Percentiles rank a stretch among this genome's conserved stretches.
Conservation (phyloP, 2,888 invertebrate species). For the Hirtodrosophila trivittata region DNA sequence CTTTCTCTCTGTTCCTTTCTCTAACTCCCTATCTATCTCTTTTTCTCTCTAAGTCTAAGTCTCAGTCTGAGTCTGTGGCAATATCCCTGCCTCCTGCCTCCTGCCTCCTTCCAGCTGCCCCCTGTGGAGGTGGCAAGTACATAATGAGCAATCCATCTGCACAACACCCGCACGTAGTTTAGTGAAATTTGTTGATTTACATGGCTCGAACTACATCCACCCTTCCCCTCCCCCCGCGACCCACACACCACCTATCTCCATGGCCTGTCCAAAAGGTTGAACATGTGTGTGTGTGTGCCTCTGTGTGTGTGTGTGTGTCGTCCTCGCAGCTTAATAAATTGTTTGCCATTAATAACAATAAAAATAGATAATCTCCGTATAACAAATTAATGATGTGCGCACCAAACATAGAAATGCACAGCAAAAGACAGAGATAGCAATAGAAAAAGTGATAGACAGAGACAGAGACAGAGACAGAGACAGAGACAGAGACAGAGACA, state of each 20-base stretch:
- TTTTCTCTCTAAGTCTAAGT: background rate
- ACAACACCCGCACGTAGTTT: constrained; percentile 76
- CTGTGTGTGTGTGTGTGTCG: constrained; percentile 57
- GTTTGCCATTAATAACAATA: constrained; percentile 82
- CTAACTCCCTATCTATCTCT: background rate
- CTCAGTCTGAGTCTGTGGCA: background rate
- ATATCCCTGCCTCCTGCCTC: background rate
- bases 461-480: constrained; percentile 6
- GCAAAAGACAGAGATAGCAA: constrained; percentile 24
- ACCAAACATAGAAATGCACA: constrained; percentile 23
- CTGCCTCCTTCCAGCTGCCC: background rate
- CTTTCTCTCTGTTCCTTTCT: background rate
- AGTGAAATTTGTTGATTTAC: constrained; percentile 76
- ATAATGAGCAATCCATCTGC: constrained; percentile 77
- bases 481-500: background rate
- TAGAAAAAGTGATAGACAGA: constrained; percentile 12
- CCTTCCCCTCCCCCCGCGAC: background rate
- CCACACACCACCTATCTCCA: background rate
- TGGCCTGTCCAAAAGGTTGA: constrained; percentile 15
- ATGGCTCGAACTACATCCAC: constrained; percentile 43
- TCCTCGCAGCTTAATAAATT: constrained; percentile 79
- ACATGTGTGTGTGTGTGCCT: constrained; percentile 47
- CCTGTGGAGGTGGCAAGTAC: constrained; percentile 8
- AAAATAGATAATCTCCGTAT: constrained; percentile 82
- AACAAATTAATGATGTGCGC: constrained; percentile 81